Base-by-base conservation (phyloP, 1,140 invertebrate species). In the Musca domestica region DNA sequence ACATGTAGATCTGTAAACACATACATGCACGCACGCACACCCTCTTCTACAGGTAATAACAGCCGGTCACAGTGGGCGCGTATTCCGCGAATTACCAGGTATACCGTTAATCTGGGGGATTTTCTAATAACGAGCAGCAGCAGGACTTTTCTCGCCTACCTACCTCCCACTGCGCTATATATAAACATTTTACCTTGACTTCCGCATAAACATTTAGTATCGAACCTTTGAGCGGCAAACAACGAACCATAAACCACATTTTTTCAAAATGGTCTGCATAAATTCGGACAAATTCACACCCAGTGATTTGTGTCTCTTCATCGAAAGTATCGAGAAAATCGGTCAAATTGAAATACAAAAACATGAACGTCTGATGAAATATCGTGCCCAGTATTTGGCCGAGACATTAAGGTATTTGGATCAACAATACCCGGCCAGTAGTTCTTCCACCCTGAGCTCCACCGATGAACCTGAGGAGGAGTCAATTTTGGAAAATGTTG, bases 271-370 rank as follows among this genome's bases (percentile, higher is more conserved):
- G 52, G 52, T 25, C n/a, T 30, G 22, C 15, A 17, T 61, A 9
- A 34, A 61, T 9, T 17, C 27, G 7, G 56, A 61, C 19, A 61
- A 41, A 34, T 61, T 61, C 27, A 34, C 56, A 15, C 7, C 25
- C 3, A 34, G 17, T 7, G 56, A 61, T 61, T 41, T 61, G 5
- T 19, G 6, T 19, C 30, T 61, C 25, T 61, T 61, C 17, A 61
- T 61, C 14, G 56, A 61, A 17, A 61, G 56, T 34, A 61, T 61
- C 1, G 56, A 61, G 34, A 6, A 61, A 61, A 61, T 61, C 5
- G 34, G n/a, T 10, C 27, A 19, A 7, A 34, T 61, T 6, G 56
- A 41, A 30, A 3, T 9, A 19, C 19, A 19, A 12, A 61, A 20
- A 23, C 17, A 34, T 10, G n/a, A 61, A 61, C 27, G 56, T 7